Evolutionary conservation across 2,797 vertebrate species (phyloP).

Genomic region (Pogoniulus pusillus): DNA sequence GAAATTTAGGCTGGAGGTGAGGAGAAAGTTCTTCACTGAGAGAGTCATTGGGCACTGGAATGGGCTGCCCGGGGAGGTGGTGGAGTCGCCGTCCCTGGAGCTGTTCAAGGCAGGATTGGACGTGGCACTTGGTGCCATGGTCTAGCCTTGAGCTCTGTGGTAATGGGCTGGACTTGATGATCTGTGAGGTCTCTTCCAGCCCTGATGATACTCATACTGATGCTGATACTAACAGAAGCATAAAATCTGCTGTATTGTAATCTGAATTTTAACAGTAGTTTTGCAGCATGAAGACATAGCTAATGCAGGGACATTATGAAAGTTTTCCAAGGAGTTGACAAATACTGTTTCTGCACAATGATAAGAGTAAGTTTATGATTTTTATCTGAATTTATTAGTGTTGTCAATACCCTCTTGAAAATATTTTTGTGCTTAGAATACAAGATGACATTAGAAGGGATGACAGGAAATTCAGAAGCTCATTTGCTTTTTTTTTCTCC

Average conservation of each 20-base stretch:
- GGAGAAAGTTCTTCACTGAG: too few relatives aligned
- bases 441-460: background rate
- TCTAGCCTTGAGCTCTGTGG: too few relatives aligned
- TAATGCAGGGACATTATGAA: background rate
- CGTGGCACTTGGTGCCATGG: too few relatives aligned
- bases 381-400: rapidly evolving
- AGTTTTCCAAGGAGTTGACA: background rate
- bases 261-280: background rate
- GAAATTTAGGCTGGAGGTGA: too few relatives aligned
- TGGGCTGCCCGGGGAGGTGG: too few relatives aligned
- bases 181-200: too few relatives aligned
- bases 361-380: background rate
- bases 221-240: too few relatives aligned
- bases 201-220: too few relatives aligned
- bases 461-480: background rate
- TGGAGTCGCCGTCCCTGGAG: too few relatives aligned
- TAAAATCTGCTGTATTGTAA: background rate
- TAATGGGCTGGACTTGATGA: too few relatives aligned
- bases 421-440: background rate
- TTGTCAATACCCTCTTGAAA: background rate
- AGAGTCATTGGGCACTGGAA: too few relatives aligned
- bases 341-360: background rate
- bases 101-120: too few relatives aligned
- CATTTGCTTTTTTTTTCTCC: background rate
- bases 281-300: background rate